phyloP scores from a whole-genome alignment of 2,113 vertebrate species.

The Piprites chloris region DNA sequence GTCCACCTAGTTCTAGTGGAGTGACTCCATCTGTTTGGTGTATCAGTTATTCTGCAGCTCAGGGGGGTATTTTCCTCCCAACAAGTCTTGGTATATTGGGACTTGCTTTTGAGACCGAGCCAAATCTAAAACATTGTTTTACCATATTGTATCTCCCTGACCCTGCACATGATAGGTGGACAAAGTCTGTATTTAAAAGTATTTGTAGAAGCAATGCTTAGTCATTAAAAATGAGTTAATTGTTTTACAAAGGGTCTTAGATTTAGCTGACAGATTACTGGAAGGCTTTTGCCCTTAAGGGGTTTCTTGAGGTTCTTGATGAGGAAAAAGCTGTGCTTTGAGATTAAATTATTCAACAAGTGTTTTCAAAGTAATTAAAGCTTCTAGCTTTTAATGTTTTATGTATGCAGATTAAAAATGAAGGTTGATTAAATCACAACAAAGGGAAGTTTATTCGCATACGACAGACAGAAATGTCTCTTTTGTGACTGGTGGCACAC shows the following conservation, averaged over 20 bases:
- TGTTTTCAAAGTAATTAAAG: conserved; percentile 64
- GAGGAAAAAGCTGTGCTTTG: background rate
- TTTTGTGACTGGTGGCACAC: conserved; percentile 32
- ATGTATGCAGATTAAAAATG: conserved; percentile 65
- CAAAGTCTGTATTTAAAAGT: background rate
- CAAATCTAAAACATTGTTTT: background rate
- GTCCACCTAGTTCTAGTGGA: background rate
- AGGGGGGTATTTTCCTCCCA: background rate
- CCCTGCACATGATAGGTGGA: background rate
- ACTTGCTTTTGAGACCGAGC: background rate
- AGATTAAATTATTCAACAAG: conserved; percentile 61
- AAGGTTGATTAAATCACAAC: conserved; percentile 57
- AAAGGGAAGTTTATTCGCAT: conserved; percentile 58
- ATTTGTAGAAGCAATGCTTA: background rate
- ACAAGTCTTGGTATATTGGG: background rate
- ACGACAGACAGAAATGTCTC: background rate
- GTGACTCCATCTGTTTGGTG: background rate
- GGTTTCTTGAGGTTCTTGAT: background rate
- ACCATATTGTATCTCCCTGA: background rate
- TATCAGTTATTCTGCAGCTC: background rate
- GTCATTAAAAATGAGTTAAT: conserved; percentile 1
- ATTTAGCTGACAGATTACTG: background rate
- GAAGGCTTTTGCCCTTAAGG: conserved; percentile 1
- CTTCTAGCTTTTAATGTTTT: conserved; percentile 61
- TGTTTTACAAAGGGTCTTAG: background rate